Evolutionary conservation across 2,113 vertebrate species (phyloP).

Genomic region (Gymnobelideus leadbeateri): DNA sequence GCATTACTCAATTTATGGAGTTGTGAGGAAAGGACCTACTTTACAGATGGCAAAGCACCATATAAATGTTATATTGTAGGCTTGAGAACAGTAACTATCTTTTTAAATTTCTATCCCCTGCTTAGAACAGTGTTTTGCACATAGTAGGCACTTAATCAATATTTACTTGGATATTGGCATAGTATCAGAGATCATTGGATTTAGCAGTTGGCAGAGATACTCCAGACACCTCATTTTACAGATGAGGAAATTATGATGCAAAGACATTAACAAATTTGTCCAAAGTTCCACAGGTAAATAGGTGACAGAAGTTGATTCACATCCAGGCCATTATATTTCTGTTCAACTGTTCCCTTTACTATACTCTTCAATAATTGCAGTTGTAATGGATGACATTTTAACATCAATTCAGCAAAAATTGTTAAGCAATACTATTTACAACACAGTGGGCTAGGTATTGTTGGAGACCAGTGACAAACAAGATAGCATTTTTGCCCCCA

Average conservation of each 20-base stretch:
- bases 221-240: neutral
- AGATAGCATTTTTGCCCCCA: neutral
- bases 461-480: neutral
- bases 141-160: neutral
- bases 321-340: neutral
- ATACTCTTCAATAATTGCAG: neutral
- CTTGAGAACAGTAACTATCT: neutral
- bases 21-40: neutral
- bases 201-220: neutral
- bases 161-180: neutral
- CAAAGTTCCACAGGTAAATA: neutral
- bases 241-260: neutral
- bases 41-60: neutral
- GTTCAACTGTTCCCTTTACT: neutral
- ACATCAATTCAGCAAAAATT: neutral
- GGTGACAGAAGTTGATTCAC: neutral
- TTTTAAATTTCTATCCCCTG: neutral
- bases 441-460: neutral
- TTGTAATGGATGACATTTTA: neutral
- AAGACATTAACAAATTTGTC: neutral
- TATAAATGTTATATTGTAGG: neutral
- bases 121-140: neutral
- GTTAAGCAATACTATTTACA: neutral
- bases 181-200: neutral
- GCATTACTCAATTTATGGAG: neutral